Base-by-base conservation (phyloP, 2,113 vertebrate genomes). In the Psammodynastes pulverulentus region DNA sequence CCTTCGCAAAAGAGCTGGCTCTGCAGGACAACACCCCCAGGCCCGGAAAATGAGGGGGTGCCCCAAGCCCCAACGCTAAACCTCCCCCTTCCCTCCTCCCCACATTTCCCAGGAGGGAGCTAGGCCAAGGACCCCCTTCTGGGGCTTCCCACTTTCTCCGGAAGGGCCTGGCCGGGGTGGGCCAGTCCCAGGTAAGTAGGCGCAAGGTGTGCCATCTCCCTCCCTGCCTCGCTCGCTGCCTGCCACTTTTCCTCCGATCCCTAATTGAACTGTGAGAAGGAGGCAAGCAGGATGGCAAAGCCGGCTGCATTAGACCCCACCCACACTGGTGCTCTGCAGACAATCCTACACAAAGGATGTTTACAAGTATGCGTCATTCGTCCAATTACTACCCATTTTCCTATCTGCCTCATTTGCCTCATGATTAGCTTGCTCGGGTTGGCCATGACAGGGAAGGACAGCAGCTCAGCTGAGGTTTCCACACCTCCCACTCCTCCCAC, bases 281-380 rank as follows among this genome's bases (percentile, higher is more conserved):
- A 97, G 97, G 90, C 94, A 95, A 92, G 85, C 4, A 8, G 96
- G 96, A 93, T 91, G 95, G 95, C 90, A 93, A 92, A 96, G 95
- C 92, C 0, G 4, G 91, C 92, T 91, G 91, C 92, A 56, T 95
- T 45, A 1, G 0, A 3, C 67, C 92, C 97, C 96, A 92, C 96
- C 96, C 92, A 34, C 92, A 93, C 93, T 0, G 92, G 21, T 93
- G 93, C 92, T 94, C 62, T 91, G 85, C 46, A n/a, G 93, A 96
- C 97, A 97, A 98, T 97, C 97, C n/a, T 94, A 90, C 24, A 96
- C 97, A 84, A 97, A 98, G 97, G 96, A 97, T 97, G 97, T 98
- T 98, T 97, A 98, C 98, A 98, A 97, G 97, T 97, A 97, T 97
- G 97, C 97, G 96, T 97, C 97, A 98, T 97, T 98, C 97, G 97